These are phyloP conservation scores for Tetrax tetrax DNA, from an alignment of 2,113 vertebrate genomes.

Conservation along the genomic window DNA sequence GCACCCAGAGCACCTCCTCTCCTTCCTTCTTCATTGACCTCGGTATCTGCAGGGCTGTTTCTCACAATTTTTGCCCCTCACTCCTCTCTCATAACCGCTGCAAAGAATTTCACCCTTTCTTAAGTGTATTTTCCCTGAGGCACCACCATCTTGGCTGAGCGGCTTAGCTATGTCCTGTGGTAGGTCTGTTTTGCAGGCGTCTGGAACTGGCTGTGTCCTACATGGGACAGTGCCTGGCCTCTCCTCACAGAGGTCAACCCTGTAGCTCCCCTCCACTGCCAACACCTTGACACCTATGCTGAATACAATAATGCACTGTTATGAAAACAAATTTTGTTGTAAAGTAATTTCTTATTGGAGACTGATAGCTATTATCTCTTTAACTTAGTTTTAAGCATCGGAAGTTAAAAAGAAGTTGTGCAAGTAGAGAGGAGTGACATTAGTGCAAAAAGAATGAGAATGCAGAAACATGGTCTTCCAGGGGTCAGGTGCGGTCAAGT, in stretches of 20 bases:
- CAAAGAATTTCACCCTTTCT: background rate
- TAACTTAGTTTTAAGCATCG: background rate
- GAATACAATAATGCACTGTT: background rate
- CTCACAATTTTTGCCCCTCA: accelerated
- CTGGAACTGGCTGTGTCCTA: background rate
- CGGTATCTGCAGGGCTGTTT: background rate
- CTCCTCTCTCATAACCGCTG: background rate
- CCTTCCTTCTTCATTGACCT: too few relatives aligned
- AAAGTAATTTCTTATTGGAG: background rate
- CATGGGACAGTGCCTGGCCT: background rate
- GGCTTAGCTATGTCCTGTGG: background rate
- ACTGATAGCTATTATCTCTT: background rate
- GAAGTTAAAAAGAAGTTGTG: background rate
- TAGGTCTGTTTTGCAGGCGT: background rate
- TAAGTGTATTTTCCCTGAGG: background rate
- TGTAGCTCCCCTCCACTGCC: background rate
- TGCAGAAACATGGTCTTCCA: background rate
- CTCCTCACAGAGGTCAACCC: background rate
- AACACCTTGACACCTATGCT: background rate
- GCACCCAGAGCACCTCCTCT: background rate
- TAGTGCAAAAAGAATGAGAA: background rate
- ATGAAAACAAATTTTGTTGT: background rate
- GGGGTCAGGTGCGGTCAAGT: too few relatives aligned
- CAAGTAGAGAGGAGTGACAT: background rate
- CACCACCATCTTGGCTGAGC: background rate